Percentiles rank a stretch among this genome's conserved stretches.
phyloP scores from a whole-genome alignment of 2,113 vertebrate species.

The Trichechus manatus region DNA sequence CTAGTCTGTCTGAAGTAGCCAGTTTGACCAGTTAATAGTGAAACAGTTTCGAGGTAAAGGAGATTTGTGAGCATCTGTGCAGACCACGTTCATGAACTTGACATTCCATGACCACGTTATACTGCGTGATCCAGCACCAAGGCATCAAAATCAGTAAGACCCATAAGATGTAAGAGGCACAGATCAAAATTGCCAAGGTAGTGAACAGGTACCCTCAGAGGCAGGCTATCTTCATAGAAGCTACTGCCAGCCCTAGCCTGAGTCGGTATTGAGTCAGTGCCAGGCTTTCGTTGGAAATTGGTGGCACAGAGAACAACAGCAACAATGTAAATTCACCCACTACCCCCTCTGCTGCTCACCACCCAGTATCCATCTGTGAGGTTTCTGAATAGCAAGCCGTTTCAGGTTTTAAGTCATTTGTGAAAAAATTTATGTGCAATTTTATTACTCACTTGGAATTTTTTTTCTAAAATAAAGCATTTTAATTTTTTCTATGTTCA shows the following conservation, averaged over 20 bases:
- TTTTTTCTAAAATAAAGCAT: background rate
- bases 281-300: constrained; percentile 78
- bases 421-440: background rate
- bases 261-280: constrained; percentile 93
- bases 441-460: background rate
- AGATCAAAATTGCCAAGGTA: constrained; percentile 95
- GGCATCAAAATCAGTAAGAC: constrained; percentile 95
- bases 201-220: constrained; percentile 91
- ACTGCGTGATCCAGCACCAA: constrained; percentile 93
- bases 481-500: background rate
- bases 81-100: constrained; percentile 94
- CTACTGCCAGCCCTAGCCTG: constrained; percentile 92
- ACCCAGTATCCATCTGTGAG: background rate
- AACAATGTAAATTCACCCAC: background rate
- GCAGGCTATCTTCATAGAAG: constrained; percentile 92
- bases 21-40: constrained; percentile 91
- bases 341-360: background rate
- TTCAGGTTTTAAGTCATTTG: background rate
- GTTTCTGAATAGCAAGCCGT: background rate
- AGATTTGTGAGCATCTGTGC: constrained; percentile 91
- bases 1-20: background rate
- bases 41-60: constrained; percentile 89
- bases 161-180: constrained; percentile 93
- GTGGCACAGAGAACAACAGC: background rate
- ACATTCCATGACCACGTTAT: constrained; percentile 92